A percentile compares a stretch with the other conserved stretches of the same genome.
Conservation (phyloP, 2,888 invertebrate species). For the Zygogramma bicolorata region DNA sequence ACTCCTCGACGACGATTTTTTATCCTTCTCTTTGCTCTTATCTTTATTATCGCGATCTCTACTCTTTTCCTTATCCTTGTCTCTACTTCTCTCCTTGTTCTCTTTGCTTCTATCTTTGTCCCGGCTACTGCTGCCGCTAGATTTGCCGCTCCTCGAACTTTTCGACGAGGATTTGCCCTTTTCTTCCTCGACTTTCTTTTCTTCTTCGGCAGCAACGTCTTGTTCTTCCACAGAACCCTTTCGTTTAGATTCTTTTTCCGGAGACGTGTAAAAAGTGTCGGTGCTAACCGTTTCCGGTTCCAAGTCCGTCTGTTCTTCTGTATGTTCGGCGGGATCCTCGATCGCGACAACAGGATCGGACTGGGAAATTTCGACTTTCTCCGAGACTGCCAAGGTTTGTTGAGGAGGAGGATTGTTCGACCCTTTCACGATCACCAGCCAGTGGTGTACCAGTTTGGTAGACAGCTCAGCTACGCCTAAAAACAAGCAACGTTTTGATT, state of each 20-base stretch:
- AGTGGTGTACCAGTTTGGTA: slow-evolving; percentile 86
- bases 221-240: slow-evolving; percentile 64
- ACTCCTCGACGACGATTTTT: slow-evolving; percentile 39
- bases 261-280: slow-evolving; percentile 72
- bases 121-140: slow-evolving; percentile 48
- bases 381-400: slow-evolving; percentile 16
- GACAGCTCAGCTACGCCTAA: slow-evolving; percentile 71
- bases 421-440: slow-evolving; percentile 87
- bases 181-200: slow-evolving; percentile 32
- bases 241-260: slow-evolving; percentile 78
- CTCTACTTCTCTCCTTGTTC: slow-evolving; percentile 50
- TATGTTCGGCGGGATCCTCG: slow-evolving; percentile 18
- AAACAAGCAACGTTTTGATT: slow-evolving; percentile 22
- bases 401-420: slow-evolving; percentile 68
- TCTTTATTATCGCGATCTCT: slow-evolving; percentile 48
- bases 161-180: slow-evolving; percentile 34
- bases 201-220: slow-evolving; percentile 37
- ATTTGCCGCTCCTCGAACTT: slow-evolving; percentile 38
- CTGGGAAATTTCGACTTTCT: slow-evolving; percentile 29
- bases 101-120: slow-evolving; percentile 46
- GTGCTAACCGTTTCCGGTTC: slow-evolving; percentile 44
- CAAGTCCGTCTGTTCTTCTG: slow-evolving; percentile 2
- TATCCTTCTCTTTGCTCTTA: slow-evolving; percentile 61
- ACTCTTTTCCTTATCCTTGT: slow-evolving; percentile 33
- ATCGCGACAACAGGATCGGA: slow-evolving; percentile 23